Evolutionary conservation across 2,113 vertebrate species (phyloP).

Genomic region (Tragelaphus buxtoni): DNA sequence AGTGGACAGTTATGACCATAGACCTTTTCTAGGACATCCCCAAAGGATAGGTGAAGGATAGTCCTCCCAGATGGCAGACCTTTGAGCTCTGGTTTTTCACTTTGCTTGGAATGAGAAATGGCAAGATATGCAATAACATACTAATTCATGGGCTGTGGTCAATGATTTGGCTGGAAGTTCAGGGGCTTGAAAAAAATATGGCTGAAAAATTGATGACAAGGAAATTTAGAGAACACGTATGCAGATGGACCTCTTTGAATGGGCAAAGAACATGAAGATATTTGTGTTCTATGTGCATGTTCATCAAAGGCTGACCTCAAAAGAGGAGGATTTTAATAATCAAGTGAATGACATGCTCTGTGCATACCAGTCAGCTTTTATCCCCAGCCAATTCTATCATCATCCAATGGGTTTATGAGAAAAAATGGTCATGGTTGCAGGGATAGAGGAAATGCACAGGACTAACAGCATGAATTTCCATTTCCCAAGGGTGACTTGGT

Average conservation of each 20-base stretch:
- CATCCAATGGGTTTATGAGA: neutral
- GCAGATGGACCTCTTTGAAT: neutral
- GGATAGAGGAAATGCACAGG: neutral
- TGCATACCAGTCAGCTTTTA: neutral
- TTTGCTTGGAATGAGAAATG: neutral
- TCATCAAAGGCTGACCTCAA: neutral
- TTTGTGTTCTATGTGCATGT: neutral
- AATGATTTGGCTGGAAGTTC: neutral
- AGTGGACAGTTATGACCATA: neutral
- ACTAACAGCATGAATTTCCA: neutral
- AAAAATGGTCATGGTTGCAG: neutral
- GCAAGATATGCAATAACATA: neutral
- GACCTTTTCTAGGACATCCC: neutral
- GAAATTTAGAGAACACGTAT: neutral
- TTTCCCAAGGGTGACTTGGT: neutral
- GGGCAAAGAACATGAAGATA: neutral
- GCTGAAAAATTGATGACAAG: neutral
- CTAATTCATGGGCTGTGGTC: neutral
- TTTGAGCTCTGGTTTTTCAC: neutral
- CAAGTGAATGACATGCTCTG: neutral
- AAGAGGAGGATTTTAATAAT: neutral
- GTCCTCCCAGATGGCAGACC: neutral
- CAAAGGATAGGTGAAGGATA: neutral
- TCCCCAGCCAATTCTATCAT: neutral
- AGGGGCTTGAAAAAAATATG: neutral